A percentile compares a stretch with the other conserved stretches of the same genome.
Conservation (phyloP, 2,113 vertebrate species). For the Melanostigma gelatinosum region DNA sequence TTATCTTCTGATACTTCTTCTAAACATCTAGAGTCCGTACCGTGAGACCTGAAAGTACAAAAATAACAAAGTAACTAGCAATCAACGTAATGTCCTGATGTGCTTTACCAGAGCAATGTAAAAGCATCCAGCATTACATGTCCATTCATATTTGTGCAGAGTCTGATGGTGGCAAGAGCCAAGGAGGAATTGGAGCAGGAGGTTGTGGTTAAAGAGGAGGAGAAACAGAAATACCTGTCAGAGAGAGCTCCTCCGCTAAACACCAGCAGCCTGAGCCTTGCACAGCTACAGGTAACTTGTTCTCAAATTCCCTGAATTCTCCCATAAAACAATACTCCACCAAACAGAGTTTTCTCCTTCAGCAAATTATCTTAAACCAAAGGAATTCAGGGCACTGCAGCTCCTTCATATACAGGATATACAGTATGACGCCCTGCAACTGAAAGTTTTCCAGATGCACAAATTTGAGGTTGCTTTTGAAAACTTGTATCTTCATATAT, state of each 20-base stretch:
- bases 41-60: background rate
- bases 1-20: background rate
- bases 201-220: conserved; percentile 86
- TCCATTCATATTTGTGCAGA: conserved; percentile 76
- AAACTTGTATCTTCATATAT: background rate
- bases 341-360: background rate
- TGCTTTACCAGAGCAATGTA: background rate
- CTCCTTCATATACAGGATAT: background rate
- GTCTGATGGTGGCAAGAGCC: conserved; percentile 94
- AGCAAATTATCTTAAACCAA: background rate
- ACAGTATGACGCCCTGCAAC: background rate
- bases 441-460: conserved; percentile 1
- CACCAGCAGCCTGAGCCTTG: conserved; percentile 83
- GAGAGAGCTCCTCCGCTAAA: conserved; percentile 85
- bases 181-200: conserved; percentile 94
- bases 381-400: background rate
- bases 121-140: background rate
- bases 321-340: background rate
- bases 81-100: background rate
- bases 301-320: background rate
- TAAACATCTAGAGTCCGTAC: background rate
- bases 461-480: background rate
- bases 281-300: conserved; percentile 88
- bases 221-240: conserved; percentile 88
- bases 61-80: background rate